These are phyloP conservation scores for Priocnemis perturbator DNA, from an alignment of 2,888 invertebrate species.

Conservation along the genomic window DNA sequence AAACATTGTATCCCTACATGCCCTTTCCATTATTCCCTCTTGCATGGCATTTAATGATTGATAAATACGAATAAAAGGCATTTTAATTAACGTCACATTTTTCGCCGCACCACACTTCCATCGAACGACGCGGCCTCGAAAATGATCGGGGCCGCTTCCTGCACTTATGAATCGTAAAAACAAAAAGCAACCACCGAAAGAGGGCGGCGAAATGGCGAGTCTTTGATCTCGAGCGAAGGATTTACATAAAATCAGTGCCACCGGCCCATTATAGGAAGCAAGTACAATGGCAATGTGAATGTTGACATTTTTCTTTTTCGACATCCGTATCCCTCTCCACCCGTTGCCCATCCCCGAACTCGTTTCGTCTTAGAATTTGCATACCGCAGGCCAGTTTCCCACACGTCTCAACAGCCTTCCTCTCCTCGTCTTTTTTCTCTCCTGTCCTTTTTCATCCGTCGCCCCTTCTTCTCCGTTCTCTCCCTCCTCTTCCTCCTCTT, in stretches of 20 bases:
- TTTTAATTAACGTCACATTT: too few relatives aligned
- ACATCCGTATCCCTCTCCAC: slow-evolving; percentile 17
- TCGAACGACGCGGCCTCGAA: too few relatives aligned
- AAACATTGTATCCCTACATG: background rate
- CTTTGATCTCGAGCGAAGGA: slow-evolving; percentile 51
- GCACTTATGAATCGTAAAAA: too few relatives aligned
- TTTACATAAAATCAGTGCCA: slow-evolving; percentile 66
- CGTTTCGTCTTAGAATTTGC: slow-evolving; percentile 58
- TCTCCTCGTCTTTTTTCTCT: slow-evolving; percentile 14
- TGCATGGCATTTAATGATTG: too few relatives aligned
- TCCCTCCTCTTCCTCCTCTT: slow-evolving; percentile 16
- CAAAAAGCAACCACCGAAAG: background rate
- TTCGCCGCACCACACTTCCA: too few relatives aligned
- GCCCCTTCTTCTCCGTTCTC: slow-evolving; percentile 1
- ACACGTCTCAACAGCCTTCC: slow-evolving; percentile 59
- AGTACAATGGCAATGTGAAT: slow-evolving; percentile 60
- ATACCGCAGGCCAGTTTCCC: slow-evolving; percentile 62
- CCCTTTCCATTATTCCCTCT: too few relatives aligned
- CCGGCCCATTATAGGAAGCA: slow-evolving; percentile 56
- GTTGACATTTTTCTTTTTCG: slow-evolving; percentile 44
- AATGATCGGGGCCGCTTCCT: too few relatives aligned
- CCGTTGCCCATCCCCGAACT: slow-evolving; percentile 22
- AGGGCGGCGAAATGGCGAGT: slow-evolving; percentile 34
- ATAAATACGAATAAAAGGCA: too few relatives aligned
- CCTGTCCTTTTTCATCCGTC: slow-evolving; percentile 19